These are phyloP conservation scores for Callionymus lyra DNA, from an alignment of 2,113 vertebrate species.

Conservation along the genomic window DNA sequence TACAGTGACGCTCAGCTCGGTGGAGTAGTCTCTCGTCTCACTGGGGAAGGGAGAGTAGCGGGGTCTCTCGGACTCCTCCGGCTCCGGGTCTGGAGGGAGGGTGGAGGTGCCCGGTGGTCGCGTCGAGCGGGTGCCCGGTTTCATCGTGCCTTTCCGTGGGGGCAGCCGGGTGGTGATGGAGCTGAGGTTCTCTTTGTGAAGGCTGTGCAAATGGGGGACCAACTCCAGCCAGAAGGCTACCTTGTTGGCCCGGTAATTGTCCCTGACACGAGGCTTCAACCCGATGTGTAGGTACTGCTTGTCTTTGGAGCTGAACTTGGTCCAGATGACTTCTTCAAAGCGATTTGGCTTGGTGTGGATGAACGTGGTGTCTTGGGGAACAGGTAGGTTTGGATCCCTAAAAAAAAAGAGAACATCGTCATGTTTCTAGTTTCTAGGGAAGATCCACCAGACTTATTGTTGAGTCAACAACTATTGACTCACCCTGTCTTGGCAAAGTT, in stretches of 20 bases:
- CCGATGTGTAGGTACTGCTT: constrained; percentile 97
- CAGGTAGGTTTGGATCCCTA: constrained; percentile 92
- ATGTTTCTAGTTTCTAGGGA: background rate
- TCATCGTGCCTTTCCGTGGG: constrained; percentile 63
- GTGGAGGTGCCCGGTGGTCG: constrained; percentile 70
- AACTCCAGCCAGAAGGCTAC: constrained; percentile 98
- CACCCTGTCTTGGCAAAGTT: constrained; percentile 91
- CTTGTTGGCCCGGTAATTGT: constrained; percentile 97
- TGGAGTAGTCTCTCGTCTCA: constrained; percentile 93
- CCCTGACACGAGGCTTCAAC: constrained; percentile 94
- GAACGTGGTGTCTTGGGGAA: constrained; percentile 97
- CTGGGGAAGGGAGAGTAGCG: constrained; percentile 78
- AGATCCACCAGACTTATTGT: background rate
- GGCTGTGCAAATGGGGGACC: constrained; percentile 92
- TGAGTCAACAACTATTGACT: constrained; percentile 41
- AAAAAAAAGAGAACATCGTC: constrained; percentile 5
- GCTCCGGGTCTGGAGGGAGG: constrained; percentile 76
- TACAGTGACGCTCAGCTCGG: constrained; percentile 94
- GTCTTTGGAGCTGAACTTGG: constrained; percentile 97
- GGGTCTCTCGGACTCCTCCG: constrained; percentile 76
- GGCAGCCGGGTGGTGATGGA: constrained; percentile 83
- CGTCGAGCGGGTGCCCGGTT: constrained; percentile 33
- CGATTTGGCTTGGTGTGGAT: constrained; percentile 98
- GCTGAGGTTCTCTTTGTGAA: constrained; percentile 76
- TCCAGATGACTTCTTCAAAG: constrained; percentile 98